Base-by-base conservation (phyloP, 2,797 vertebrate species). In the Gobionotothen gibberifrons region DNA sequence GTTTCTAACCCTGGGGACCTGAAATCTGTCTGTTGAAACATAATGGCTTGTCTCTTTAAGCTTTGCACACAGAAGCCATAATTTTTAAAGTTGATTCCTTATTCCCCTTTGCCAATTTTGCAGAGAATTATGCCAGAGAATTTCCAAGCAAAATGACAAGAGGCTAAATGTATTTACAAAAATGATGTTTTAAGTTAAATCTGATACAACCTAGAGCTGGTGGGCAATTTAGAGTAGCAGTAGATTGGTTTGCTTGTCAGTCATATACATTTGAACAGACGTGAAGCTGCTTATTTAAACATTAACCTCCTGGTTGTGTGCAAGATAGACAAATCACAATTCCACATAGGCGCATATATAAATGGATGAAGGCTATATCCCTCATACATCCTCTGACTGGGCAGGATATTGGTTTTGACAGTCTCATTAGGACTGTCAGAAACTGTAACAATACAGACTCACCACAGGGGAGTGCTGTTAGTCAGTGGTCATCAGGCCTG, bases 391-490 rank as follows among this genome's bases (percentile, higher is more conserved):
- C 32, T 36, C 32, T 36, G 32, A 3, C 29, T 36, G 8, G 17
- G n/a, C n/a, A 57, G 12, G 1, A 47, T 17, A 12, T 19, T 43
- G 29, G 3, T 51, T 39, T n/a, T 15, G 4, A 5, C 55, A 17
- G n/a, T 19, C 9, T 55, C 36, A 56, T 44, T 68, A 17, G 26
- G 14, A 12, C 36, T 49, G 8, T 29, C 4, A 48, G 21, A 21
- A 36, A 57, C 21, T 86, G 87, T 72, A 87, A 69, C 4, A 61
- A 26, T n/a, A 42, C 15, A 66, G 1, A 58, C 4, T 58, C 19
- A 68, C 87, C 89, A 90, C 85, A 56, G 43, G 85, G 73, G 72
- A 9, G 82, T 55, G 85, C 83, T 89, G 60, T 92, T 82, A 49
- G 60, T 76, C 78, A 83, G 77, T 61, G 19, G 39, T 42, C 69